Conservation (phyloP, 2,113 vertebrate genomes). For the Plestiodon gilberti region DNA sequence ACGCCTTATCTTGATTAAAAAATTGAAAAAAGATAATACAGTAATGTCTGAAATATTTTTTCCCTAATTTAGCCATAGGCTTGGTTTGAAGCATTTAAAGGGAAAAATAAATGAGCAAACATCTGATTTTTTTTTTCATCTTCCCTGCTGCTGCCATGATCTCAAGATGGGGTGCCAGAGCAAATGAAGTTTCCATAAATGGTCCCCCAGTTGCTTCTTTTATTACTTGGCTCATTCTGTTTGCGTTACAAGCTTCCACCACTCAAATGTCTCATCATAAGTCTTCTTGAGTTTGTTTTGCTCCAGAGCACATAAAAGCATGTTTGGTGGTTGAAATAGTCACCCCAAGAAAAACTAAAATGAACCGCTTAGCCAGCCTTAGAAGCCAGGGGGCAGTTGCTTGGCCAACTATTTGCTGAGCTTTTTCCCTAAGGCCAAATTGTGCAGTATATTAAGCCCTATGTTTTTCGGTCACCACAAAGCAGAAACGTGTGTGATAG, state of each 20-base stretch:
- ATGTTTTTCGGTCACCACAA: background rate
- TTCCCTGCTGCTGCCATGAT: background rate
- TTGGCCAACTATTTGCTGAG: background rate
- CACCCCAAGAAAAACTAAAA: background rate
- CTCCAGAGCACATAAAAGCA: background rate
- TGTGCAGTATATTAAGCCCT: background rate
- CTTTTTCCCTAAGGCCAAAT: background rate
- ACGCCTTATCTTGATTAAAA: background rate
- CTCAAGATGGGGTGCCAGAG: background rate
- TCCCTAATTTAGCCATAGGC: background rate
- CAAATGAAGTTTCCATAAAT: background rate
- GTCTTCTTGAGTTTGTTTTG: background rate
- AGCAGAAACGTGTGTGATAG: background rate
- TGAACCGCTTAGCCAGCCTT: background rate
- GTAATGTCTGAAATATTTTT: background rate
- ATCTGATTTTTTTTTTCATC: background rate
- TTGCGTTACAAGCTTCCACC: background rate
- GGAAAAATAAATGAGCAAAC: background rate
- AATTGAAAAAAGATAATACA: background rate
- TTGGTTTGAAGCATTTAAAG: background rate
- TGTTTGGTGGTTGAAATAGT: background rate
- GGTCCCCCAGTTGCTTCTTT: background rate
- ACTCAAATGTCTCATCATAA: background rate
- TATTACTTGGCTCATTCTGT: constrained; percentile 9
- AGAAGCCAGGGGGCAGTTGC: background rate